Base-by-base conservation (phyloP, 2,888 invertebrate species). In the Dyspetes luteomarginatus region DNA sequence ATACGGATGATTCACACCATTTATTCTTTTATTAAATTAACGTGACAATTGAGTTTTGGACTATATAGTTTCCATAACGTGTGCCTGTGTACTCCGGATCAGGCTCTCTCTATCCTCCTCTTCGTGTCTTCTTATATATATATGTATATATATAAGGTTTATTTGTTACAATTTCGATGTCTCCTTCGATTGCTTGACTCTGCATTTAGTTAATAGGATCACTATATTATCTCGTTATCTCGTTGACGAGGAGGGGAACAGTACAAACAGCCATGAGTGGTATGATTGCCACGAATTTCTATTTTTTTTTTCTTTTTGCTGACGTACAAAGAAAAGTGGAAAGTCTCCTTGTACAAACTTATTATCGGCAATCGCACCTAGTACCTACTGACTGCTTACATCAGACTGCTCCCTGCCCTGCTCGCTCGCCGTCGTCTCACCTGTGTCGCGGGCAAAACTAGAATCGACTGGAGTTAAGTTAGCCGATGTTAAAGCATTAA, bases 1-100 rank as follows among this genome's bases (percentile, higher is more conserved):
- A 76, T 69, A 26, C 52, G 17, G 76, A 69, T 55, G 52, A 55
- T 1, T 76, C 30, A 56, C 30, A 52, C 43, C 55, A 36, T 76
- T 30, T 55, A 45, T 64, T n/a, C 55, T 60, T 41, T 50, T 12
- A 48, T 15, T 30, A 22, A 71, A 71, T 71, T 60, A 60, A 60
- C 58, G 56, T 60, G 28, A 60, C 30, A 71, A 60, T 60, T 22
- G 9, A 69, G 41, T 58, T 55, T 22, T 41, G 26, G 56, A 69
- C 55, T 55, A 68, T 41, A 55, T 58, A 69, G 58, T 48, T 48
- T 60, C 36, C 60, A 48, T 71, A 60, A 48, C 48, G 48, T 48
- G 58, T 60, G 36, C 7, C n/a, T 36, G 3, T 36, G 36, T 36
- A 9, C 36, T 36, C 36, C 36, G 12, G 36, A 36, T 36, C 36